phyloP scores from a whole-genome alignment of 2,888 invertebrate genomes.

The Deilephila elpenor region DNA sequence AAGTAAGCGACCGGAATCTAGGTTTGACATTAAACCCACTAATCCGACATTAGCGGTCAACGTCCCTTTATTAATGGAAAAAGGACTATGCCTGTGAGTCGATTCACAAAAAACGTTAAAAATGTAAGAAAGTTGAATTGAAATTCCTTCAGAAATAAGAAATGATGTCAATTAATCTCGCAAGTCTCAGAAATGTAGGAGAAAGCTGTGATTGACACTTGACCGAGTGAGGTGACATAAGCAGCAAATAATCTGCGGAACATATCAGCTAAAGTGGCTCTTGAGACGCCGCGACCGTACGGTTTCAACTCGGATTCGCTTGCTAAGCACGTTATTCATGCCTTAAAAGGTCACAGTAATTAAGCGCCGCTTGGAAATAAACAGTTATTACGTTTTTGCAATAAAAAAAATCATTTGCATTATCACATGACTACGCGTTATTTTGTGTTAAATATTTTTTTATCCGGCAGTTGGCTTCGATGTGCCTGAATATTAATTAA shows the following conservation, averaged over 20 bases:
- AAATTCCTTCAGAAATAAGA: constrained; percentile 33
- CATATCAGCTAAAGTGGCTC: constrained; percentile 29
- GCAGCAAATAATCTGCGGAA: constrained; percentile 34
- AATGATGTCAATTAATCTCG: constrained; percentile 13
- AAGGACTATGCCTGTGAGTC: neutral
- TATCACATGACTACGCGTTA: neutral
- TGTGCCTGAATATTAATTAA: constrained; percentile 7
- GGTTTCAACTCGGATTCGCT: constrained; percentile 23
- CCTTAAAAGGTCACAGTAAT: constrained; percentile 19
- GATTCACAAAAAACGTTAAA: neutral
- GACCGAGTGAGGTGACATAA: constrained; percentile 43
- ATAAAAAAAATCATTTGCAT: neutral
- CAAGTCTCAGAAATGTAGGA: constrained; percentile 16
- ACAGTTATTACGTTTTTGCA: constrained; percentile 1
- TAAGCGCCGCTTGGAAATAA: constrained; percentile 18
- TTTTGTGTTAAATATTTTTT: neutral
- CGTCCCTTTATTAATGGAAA: neutral
- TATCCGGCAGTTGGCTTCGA: neutral
- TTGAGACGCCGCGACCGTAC: constrained; percentile 14
- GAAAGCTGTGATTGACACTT: constrained; percentile 45
- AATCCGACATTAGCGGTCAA: constrained; percentile 3
- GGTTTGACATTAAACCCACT: neutral
- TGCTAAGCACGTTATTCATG: constrained; percentile 25
- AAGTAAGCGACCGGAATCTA: constrained; percentile 1
- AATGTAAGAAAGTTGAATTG: neutral